Conservation (phyloP, 2,797 vertebrate genomes). For the Pseudochaenichthys georgianus region DNA sequence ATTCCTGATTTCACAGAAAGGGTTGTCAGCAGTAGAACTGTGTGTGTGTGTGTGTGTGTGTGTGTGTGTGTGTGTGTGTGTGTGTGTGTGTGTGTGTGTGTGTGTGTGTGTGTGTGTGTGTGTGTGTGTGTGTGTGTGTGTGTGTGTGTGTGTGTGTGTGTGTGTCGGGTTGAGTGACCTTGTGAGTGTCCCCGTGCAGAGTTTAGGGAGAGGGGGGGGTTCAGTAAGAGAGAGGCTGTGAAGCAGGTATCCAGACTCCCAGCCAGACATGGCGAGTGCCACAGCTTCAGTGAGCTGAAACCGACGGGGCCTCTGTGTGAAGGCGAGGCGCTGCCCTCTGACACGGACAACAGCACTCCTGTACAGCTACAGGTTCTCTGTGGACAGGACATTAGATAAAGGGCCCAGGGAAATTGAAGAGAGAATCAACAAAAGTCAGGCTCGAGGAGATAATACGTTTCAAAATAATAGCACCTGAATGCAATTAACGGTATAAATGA, state of each 20-base stretch:
- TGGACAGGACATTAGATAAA: slow-evolving; percentile 42
- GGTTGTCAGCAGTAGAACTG: slow-evolving; percentile 33
- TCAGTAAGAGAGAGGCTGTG: slow-evolving; percentile 77
- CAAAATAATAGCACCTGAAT: neutral
- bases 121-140: slow-evolving; percentile 35
- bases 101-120: slow-evolving; percentile 57
- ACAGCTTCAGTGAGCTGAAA: slow-evolving; percentile 87
- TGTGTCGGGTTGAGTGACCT: slow-evolving; percentile 78
- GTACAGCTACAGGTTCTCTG: slow-evolving; percentile 37
- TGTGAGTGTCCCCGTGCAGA: slow-evolving; percentile 85
- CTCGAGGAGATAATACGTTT: neutral
- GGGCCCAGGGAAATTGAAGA: slow-evolving; percentile 23
- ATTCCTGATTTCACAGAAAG: slow-evolving; percentile 84
- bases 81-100: slow-evolving; percentile 45
- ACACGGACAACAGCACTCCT: slow-evolving; percentile 44
- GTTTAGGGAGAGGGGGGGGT: slow-evolving; percentile 58
- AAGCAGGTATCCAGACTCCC: slow-evolving; percentile 57
- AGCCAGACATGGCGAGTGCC: slow-evolving; percentile 83
- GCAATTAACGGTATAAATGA: neutral
- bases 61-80: slow-evolving; percentile 57
- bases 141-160: slow-evolving; percentile 47
- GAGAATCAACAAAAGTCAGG: neutral
- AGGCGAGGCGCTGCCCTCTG: slow-evolving; percentile 74
- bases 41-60: slow-evolving; percentile 43
- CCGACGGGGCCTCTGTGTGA: slow-evolving; percentile 70